Conservation (phyloP, 2,888 invertebrate genomes). For the Drosophila testacea region DNA sequence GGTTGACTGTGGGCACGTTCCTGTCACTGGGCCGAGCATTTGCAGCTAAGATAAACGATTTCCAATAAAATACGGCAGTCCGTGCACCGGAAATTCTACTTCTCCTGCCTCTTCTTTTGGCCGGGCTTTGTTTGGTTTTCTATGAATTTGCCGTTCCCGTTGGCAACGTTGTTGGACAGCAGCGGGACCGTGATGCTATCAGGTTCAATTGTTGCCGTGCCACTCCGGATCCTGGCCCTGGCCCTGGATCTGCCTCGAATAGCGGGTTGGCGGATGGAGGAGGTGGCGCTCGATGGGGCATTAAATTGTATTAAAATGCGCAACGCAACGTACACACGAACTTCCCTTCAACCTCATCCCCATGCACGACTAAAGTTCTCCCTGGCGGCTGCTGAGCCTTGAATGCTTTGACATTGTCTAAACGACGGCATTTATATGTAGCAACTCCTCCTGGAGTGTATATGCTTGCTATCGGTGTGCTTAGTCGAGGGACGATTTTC, state of each 20-base stretch:
- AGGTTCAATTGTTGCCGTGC: constrained; percentile 66
- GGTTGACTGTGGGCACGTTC: constrained; percentile 52
- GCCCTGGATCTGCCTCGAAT: constrained; percentile 11
- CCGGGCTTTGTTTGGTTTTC: constrained; percentile 38
- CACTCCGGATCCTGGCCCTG: constrained; percentile 16
- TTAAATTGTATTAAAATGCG: constrained; percentile 82
- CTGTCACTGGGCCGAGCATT: constrained; percentile 46
- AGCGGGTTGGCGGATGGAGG: constrained; percentile 34
- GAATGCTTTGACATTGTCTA: constrained; percentile 53
- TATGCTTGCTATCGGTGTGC: constrained; percentile 45
- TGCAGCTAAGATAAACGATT: constrained; percentile 75
- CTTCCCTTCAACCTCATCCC: constrained; percentile 29
- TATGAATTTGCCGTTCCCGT: constrained; percentile 24
- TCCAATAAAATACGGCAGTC: constrained; percentile 73
- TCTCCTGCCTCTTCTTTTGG: constrained; percentile 27
- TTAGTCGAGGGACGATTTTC: constrained; percentile 3
- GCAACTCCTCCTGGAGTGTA: constrained; percentile 43
- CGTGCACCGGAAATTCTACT: constrained; percentile 64
- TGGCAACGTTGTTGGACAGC: constrained; percentile 28
- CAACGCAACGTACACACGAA: constrained; percentile 67
- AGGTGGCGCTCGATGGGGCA: constrained; percentile 74
- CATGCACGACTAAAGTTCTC: constrained; percentile 56
- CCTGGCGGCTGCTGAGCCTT: constrained; percentile 55
- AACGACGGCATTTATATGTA: constrained; percentile 77
- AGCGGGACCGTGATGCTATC: constrained; percentile 60